These are phyloP conservation scores for Potamarius usumacintae DNA, from an alignment of 2,113 vertebrate genomes.

Conservation along the genomic window DNA sequence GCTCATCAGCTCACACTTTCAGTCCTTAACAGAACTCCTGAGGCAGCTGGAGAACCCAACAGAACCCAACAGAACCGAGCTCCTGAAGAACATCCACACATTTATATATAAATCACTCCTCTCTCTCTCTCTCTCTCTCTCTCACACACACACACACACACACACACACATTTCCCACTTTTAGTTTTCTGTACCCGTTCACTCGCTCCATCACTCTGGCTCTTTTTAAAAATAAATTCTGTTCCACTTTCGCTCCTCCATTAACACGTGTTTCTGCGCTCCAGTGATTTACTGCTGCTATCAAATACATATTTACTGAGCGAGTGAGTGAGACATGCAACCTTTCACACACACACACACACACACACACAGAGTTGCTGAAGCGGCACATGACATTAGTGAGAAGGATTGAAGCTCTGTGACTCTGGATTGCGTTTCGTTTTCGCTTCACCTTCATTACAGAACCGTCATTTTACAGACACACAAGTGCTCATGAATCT, in stretches of 20 bases:
- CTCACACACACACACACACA: no score
- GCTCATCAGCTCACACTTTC: neutral
- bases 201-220: conserved; percentile 6
- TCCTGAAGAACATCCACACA: neutral
- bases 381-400: conserved; percentile 80
- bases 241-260: conserved; percentile 70
- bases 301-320: conserved; percentile 81
- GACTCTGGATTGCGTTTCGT: conserved; percentile 59
- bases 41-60: neutral
- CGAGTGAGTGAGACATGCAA: conserved; percentile 78
- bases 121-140: neutral
- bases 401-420: conserved; percentile 72
- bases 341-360: conserved; percentile 76
- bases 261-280: conserved; percentile 71
- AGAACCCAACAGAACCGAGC: neutral
- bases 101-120: neutral
- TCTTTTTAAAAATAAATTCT: conserved; percentile 57
- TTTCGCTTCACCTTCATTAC: conserved; percentile 62
- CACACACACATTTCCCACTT: no score
- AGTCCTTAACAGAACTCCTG: neutral
- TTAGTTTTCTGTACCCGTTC: conserved; percentile 8
- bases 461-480: neutral
- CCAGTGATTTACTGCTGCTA: conserved; percentile 78
- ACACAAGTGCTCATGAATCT: conserved; percentile 23
- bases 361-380: conserved; percentile 44